Conservation (phyloP, 37 sponge, comb jelly and placozoan genomes). For the Diacarnus erythraeanus region DNA sequence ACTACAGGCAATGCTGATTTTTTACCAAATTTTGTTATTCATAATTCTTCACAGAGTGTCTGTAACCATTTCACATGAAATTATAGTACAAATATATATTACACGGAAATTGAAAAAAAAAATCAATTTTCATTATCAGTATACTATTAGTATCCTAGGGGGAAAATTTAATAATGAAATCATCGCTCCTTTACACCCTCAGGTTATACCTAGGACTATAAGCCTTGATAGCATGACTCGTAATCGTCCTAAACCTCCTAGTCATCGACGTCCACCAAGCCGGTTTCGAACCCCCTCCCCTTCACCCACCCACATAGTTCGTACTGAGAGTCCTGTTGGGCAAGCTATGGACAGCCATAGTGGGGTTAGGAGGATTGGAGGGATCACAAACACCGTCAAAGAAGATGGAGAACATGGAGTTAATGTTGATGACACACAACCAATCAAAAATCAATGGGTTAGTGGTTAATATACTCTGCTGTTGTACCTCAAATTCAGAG, state of each 20-base stretch:
- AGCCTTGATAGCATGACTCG: conserved; percentile 30
- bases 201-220: background rate
- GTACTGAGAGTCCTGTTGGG: background rate
- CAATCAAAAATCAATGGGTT: conserved; percentile 62
- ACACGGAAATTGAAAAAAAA: no score
- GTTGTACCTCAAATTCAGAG: background rate
- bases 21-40: no score
- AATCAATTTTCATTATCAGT: no score
- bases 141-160: no score
- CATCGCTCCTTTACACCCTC: no score
- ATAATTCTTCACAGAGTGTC: no score
- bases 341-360: background rate
- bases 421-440: background rate
- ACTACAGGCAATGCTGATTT: no score
- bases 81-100: no score
- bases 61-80: no score
- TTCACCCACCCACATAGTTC: background rate
- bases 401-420: background rate
- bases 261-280: conserved; percentile 22
- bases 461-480: background rate
- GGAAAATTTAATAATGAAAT: no score
- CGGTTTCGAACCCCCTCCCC: conserved; percentile 16
- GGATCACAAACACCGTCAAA: conserved; percentile 9
- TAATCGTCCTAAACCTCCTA: conserved; percentile 34
- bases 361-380: conserved; percentile 18